Evolutionary conservation across 2,797 vertebrate species (phyloP), one percentile per base, ranked within the genome.

Genomic region (Lacerta viridis): DNA sequence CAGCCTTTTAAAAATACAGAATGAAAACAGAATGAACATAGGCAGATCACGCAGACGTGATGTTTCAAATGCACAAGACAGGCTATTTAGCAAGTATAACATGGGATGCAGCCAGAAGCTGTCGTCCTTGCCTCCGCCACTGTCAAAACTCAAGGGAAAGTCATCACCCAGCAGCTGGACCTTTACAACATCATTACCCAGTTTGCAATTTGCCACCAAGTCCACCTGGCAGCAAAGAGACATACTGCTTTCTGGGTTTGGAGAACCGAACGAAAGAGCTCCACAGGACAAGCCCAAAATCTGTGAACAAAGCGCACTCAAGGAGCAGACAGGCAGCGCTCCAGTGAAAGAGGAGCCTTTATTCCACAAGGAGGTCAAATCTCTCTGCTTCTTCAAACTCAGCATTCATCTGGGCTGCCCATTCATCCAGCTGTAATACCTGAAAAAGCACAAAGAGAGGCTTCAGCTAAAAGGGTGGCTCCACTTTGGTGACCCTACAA

Each of bases 301-400:
- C 59, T 69, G 66, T 71, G 41, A 59, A 36, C 72, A 71, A 43
- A 82, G 29, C 72, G 83, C n/a, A 2, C 10, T 36, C 20, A 29
- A 3, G 18, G 5, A 68, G 29, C 61, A 1, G 2, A n/a, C 5
- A 18, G 20, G 17, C 27, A 1, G 27, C 11, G 25, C n/a, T 29
- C 11, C 33, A 18, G 13, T 20, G 39, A 66, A 7, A 23, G 15
- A 33, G 8, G 43, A 20, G 2, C 4, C 20, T 76, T 97, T 94
- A 98, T 93, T 98, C 97, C 91, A 98, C 96, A 77, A 97, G 87
- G 72, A 98, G 94, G 68, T 97, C 96, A 91, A 98, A 98, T 84
- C 91, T 91, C 93, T 98, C 97, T 0, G 97, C 97, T 88, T 97
- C 97, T 74, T 96, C 97, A 87, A 98, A 98, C 88, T 97, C 96